These are phyloP conservation scores for Canis aureus DNA, from an alignment of 2,113 vertebrate genomes.

Conservation along the genomic window DNA sequence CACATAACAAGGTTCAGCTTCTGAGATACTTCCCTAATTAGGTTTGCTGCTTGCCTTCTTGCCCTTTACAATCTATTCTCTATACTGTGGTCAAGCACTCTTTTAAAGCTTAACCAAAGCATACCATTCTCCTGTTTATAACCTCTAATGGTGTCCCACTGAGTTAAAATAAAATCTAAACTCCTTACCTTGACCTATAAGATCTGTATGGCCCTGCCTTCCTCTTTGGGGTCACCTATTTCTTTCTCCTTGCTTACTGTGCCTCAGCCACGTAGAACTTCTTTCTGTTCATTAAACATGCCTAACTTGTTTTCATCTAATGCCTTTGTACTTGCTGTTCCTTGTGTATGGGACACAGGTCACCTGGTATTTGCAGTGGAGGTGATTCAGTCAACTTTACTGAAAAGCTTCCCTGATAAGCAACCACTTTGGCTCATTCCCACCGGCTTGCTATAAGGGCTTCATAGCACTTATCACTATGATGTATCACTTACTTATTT, in stretches of 20 bases:
- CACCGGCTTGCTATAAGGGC: neutral
- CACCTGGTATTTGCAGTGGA: neutral
- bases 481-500: neutral
- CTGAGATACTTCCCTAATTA: neutral
- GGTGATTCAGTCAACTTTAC: neutral
- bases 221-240: neutral
- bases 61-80: neutral
- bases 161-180: neutral
- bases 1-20: neutral
- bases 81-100: neutral
- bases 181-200: neutral
- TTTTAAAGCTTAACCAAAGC: slow-evolving; percentile 1
- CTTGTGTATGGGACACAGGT: neutral
- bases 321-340: neutral
- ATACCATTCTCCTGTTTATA: neutral
- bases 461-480: neutral
- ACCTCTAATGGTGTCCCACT: neutral
- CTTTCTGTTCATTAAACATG: neutral
- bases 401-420: neutral
- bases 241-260: neutral
- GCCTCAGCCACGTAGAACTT: neutral
- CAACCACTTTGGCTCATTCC: neutral
- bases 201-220: neutral
- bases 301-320: neutral
- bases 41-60: neutral